Evolutionary conservation across 2,113 vertebrate genomes (phyloP), one percentile per base, ranked within the genome.

Genomic region (Glareola pratincola): DNA sequence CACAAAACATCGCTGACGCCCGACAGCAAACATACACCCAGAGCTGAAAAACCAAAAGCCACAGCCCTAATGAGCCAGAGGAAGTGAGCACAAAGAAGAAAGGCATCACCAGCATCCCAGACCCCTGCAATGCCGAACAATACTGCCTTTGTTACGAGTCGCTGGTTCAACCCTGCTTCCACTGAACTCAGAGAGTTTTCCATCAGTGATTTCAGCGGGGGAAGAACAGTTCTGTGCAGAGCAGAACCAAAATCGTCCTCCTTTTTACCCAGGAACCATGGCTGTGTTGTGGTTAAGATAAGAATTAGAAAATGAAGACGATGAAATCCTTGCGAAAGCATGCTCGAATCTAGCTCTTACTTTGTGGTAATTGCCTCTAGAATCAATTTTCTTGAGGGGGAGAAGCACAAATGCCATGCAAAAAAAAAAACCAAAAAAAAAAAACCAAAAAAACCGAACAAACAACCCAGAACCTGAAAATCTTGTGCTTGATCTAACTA

Each of bases 31-130:
- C 17, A 68, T 7, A 47, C 27, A 26, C 57, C 36, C 8, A 2
- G 84, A 85, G 94, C 48, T 91, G 62, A 63, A 91, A 95, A 93
- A 56, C 53, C 91, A 56, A 90, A 91, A 94, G 62, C 69, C 93
- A 82, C 84, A 82, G 71, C 77, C 77, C 57, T 75, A 85, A 81
- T 72, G 69, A 96, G 81, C 56, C 75, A 75, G 77, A 93, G 94
- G 94, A 96, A 96, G 73, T 56, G 80, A 96, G 74, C 73, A 94
- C 73, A 91, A 94, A 94, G 92, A 51, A 23, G 3, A 92, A 90
- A 92, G 64, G 30, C 92, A 93, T 60, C 90, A 81, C 73, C 87
- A 93, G 62, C 84, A 85, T 82, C 90, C 86, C 78, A 88, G 87
- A 75, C 77, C 53, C 89, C 94, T 63, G 94, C 81, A 85, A 78